Evolutionary conservation across 2,797 vertebrate species (phyloP).

Genomic region (Onychomys torridus): DNA sequence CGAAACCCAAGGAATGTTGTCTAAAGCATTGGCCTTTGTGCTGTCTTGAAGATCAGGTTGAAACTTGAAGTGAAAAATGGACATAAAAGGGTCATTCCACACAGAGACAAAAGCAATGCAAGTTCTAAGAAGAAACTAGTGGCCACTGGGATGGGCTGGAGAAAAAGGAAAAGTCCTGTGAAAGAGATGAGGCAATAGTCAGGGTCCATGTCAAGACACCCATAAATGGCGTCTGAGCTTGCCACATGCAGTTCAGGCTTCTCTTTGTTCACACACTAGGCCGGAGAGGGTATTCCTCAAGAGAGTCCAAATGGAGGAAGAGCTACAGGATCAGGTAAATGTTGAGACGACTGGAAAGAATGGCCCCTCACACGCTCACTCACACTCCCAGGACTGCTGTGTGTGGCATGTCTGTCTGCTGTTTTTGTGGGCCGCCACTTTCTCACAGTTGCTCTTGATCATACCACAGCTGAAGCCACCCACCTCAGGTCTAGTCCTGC

Average conservation of each 20-base stretch:
- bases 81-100: neutral
- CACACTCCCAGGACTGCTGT: accelerated
- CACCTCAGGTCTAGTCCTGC: neutral
- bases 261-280: neutral
- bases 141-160: neutral
- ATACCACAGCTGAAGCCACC: neutral
- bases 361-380: accelerated
- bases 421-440: neutral
- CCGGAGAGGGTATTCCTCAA: neutral
- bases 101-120: neutral
- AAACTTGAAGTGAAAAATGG: neutral
- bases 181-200: neutral
- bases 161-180: neutral
- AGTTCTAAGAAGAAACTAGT: neutral
- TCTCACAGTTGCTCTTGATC: neutral
- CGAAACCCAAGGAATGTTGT: neutral
- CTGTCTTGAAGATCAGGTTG: neutral
- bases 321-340: neutral
- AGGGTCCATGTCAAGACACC: neutral
- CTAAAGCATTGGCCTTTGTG: neutral
- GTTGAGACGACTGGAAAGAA: neutral
- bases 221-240: neutral
- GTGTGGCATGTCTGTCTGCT: neutral
- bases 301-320: neutral
- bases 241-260: neutral